A percentile compares a stretch with the other conserved stretches of the same genome.
These are phyloP conservation scores for Orycteropus afer DNA, from an alignment of 2,113 vertebrate genomes.

Conservation along the genomic window DNA sequence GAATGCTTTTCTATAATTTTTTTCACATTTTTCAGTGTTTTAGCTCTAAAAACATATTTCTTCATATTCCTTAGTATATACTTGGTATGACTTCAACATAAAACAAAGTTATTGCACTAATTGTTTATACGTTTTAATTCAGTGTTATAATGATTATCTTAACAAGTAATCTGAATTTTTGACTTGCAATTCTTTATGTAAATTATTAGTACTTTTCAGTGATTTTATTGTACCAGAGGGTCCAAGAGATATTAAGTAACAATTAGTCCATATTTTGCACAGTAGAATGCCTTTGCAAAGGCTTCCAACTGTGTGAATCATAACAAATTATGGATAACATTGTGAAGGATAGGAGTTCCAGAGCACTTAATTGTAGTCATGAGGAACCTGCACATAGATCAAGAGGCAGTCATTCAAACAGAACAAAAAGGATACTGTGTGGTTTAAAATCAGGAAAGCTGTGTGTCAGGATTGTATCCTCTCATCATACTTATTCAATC, in stretches of 20 bases:
- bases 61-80: neutral
- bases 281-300: too few relatives aligned
- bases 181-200: neutral
- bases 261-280: too few relatives aligned
- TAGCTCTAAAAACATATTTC: neutral
- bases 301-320: too few relatives aligned
- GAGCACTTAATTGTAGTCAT: too few relatives aligned
- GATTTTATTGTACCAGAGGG: neutral
- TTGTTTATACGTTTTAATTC: neutral
- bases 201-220: neutral
- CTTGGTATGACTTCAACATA: neutral
- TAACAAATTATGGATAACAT: too few relatives aligned
- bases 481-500: too few relatives aligned
- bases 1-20: neutral
- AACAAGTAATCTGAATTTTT: neutral
- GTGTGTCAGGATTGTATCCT: too few relatives aligned
- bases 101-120: neutral
- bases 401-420: too few relatives aligned
- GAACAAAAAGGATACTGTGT: too few relatives aligned
- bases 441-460: too few relatives aligned
- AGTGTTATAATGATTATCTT: neutral
- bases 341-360: too few relatives aligned
- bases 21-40: neutral
- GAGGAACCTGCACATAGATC: too few relatives aligned
- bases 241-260: neutral